phyloP scores from a whole-genome alignment of 2,113 vertebrate species.

The Centrocercus urophasianus region DNA sequence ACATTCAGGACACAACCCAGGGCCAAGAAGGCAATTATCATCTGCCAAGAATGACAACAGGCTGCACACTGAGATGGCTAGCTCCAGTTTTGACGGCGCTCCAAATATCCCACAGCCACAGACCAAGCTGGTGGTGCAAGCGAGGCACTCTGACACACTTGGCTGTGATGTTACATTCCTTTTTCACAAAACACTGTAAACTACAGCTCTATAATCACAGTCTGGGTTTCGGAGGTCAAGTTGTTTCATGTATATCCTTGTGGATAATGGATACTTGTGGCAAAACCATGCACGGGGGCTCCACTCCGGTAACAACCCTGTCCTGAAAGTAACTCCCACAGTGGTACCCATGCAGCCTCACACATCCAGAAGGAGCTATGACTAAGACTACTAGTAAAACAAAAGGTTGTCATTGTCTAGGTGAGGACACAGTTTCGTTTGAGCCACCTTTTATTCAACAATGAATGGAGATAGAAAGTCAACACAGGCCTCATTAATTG shows the following conservation, averaged over 20 bases:
- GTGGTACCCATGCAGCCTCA: not conserved
- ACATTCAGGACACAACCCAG: not conserved
- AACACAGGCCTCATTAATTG: not conserved
- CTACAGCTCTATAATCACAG: rapidly evolving
- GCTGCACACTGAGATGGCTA: not conserved
- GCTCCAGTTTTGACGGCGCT: not conserved
- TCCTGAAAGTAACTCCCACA: not conserved
- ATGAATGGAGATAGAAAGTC: not conserved
- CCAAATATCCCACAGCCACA: not conserved
- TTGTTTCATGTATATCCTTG: not conserved
- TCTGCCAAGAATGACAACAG: not conserved
- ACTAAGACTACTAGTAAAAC: not conserved
- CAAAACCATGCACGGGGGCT: not conserved
- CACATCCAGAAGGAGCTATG: not conserved
- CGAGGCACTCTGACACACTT: rapidly evolving
- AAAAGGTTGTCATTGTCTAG: not conserved
- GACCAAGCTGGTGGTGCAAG: rapidly evolving
- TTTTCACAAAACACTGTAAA: not conserved
- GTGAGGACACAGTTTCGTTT: not conserved
- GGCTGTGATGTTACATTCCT: rapidly evolving
- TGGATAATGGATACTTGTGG: not conserved
- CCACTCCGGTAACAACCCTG: not conserved
- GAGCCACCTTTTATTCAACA: not conserved
- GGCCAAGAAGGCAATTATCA: not conserved
- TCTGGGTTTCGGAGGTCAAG: not conserved